These are phyloP conservation scores for Sciurus niger DNA, from an alignment of 2,113 vertebrate species.

Conservation along the genomic window DNA sequence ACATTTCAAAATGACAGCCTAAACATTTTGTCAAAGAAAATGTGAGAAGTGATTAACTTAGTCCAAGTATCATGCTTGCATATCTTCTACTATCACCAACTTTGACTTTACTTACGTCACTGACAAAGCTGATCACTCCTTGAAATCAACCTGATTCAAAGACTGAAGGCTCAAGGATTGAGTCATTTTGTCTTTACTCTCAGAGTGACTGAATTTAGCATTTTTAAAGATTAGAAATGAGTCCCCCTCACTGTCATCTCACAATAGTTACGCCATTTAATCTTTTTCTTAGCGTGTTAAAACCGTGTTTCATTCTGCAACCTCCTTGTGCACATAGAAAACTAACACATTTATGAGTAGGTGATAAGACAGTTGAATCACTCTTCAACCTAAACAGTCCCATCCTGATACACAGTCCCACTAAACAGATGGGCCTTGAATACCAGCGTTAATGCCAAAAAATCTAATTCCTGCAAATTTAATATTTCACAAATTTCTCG, in stretches of 20 bases:
- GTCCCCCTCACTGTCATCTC: slow-evolving; percentile 44
- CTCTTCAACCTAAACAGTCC: slow-evolving; percentile 66
- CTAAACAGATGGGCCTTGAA: slow-evolving; percentile 77
- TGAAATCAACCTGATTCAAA: not conserved
- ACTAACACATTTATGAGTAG: slow-evolving; percentile 74
- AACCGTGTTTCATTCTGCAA: slow-evolving; percentile 51
- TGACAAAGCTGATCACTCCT: slow-evolving; percentile 15
- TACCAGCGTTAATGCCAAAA: slow-evolving; percentile 71
- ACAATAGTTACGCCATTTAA: slow-evolving; percentile 58
- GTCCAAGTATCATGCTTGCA: not conserved
- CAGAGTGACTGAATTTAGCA: slow-evolving; percentile 48
- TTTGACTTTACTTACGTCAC: slow-evolving; percentile 13
- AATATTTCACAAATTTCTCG: slow-evolving; percentile 71
- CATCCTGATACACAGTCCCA: slow-evolving; percentile 14
- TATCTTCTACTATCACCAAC: not conserved
- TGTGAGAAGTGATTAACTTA: slow-evolving; percentile 1
- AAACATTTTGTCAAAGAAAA: slow-evolving; percentile 13
- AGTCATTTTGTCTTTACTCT: slow-evolving; percentile 60
- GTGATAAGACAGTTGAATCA: slow-evolving; percentile 74
- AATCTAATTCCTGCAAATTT: slow-evolving; percentile 61
- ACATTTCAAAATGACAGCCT: not conserved
- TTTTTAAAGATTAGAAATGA: slow-evolving; percentile 66
- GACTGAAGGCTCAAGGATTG: slow-evolving; percentile 18
- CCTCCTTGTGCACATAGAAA: slow-evolving; percentile 55
- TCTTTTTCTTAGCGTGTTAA: slow-evolving; percentile 49